These are phyloP conservation scores for Drosophila saltans DNA, from an alignment of 1,140 invertebrate genomes.

Conservation along the genomic window DNA sequence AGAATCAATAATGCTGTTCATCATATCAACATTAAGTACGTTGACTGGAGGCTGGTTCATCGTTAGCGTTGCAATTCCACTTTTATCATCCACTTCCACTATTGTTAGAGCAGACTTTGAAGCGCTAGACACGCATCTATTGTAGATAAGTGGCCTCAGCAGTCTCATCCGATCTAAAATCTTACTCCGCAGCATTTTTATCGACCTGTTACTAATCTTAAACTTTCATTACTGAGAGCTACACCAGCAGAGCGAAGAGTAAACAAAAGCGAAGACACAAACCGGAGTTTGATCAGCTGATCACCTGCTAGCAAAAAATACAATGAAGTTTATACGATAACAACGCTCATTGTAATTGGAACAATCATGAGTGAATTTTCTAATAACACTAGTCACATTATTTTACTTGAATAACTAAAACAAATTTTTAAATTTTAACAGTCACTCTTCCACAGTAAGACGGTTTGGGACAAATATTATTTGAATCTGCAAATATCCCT, in stretches of 20 bases:
- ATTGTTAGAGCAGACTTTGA: slow-evolving; percentile 35
- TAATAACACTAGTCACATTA: neutral
- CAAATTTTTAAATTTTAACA: too few relatives aligned
- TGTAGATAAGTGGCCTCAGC: slow-evolving; percentile 1
- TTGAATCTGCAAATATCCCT: too few relatives aligned
- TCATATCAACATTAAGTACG: slow-evolving; percentile 89
- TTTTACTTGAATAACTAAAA: neutral
- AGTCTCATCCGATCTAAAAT: slow-evolving; percentile 13
- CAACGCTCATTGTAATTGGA: slow-evolving; percentile 13
- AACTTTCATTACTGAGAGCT: neutral
- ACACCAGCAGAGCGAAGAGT: slow-evolving; percentile 1
- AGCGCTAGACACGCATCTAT: slow-evolving; percentile 21
- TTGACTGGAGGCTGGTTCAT: slow-evolving; percentile 92
- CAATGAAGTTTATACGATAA: slow-evolving; percentile 17
- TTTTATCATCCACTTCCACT: slow-evolving; percentile 84
- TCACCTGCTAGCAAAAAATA: slow-evolving; percentile 37
- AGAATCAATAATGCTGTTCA: slow-evolving; percentile 86
- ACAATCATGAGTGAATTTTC: neutral
- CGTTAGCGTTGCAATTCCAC: slow-evolving; percentile 88
- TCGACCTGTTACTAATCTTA: neutral
- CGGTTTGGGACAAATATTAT: too few relatives aligned
- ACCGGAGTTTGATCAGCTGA: slow-evolving; percentile 4
- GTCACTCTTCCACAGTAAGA: too few relatives aligned
- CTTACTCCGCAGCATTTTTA: slow-evolving; percentile 58
- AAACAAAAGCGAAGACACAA: neutral